phyloP scores from a whole-genome alignment of 2,797 vertebrate genomes.

The Epinephelus malabaricus region DNA sequence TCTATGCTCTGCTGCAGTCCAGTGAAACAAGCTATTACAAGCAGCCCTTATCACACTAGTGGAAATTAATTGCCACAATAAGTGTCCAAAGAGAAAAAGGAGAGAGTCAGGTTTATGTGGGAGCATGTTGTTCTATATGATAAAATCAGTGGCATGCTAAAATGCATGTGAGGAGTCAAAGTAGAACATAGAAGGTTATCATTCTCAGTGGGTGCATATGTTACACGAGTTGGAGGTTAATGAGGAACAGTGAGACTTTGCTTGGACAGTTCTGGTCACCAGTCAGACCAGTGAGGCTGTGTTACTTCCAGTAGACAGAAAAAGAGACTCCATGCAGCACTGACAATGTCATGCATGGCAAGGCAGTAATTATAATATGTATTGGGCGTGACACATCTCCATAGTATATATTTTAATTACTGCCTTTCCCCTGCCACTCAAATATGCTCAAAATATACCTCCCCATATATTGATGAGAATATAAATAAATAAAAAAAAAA shows the following conservation, averaged over 20 bases:
- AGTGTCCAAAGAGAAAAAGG: slow-evolving; percentile 4
- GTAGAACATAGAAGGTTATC: slow-evolving; percentile 14
- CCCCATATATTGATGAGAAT: no score
- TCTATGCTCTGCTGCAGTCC: slow-evolving; percentile 11
- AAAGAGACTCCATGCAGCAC: not conserved
- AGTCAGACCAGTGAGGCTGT: slow-evolving; percentile 36
- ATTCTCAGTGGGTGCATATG: slow-evolving; percentile 22
- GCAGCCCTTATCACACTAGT: slow-evolving; percentile 14
- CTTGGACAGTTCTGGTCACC: slow-evolving; percentile 37
- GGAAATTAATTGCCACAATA: not conserved
- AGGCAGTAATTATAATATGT: no score
- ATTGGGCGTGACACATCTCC: no score
- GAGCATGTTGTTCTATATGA: slow-evolving; percentile 7
- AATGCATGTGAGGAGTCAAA: slow-evolving; percentile 12
- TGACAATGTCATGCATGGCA: not conserved
- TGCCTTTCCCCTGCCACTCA: no score
- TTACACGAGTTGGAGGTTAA: slow-evolving; percentile 53
- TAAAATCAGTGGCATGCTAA: not conserved
- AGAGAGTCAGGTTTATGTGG: not conserved
- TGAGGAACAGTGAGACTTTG: slow-evolving; percentile 43
- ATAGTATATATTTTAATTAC: no score
- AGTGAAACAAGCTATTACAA: slow-evolving; percentile 6
- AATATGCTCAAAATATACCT: no score
- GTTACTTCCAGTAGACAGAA: slow-evolving; percentile 11
- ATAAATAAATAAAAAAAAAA: no score